Evolutionary conservation across 35 echinoderm and acorn worm species (phyloP).

Genomic region (Acanthaster planci): DNA sequence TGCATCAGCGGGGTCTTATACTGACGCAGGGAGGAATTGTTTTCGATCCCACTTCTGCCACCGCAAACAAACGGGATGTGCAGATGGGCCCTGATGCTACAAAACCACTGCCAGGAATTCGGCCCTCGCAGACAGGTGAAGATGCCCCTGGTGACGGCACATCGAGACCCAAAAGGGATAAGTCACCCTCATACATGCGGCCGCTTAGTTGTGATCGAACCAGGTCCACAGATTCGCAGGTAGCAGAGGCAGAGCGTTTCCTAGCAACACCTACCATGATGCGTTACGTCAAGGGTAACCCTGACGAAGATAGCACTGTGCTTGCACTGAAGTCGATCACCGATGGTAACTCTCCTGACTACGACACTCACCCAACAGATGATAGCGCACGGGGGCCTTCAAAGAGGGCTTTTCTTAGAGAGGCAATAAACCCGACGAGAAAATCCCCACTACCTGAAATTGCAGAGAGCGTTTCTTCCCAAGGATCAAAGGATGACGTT

Average conservation of each 20-base stretch:
- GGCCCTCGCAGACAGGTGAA: background rate
- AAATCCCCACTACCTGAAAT: background rate
- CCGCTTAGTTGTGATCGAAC: conserved; percentile 71
- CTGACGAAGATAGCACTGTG: background rate
- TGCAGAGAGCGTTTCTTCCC: background rate
- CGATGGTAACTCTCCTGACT: background rate
- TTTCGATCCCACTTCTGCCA: background rate
- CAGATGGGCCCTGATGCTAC: background rate
- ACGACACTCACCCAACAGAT: background rate
- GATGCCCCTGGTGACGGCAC: background rate
- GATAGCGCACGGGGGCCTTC: background rate
- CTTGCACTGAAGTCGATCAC: background rate
- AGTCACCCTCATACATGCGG: conserved; percentile 75
- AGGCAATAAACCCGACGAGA: no score
- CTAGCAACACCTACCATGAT: conserved; percentile 46
- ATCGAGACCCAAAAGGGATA: background rate
- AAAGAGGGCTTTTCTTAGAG: background rate
- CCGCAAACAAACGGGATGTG: background rate
- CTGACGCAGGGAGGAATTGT: conserved; percentile 14
- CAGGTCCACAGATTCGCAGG: conserved; percentile 56
- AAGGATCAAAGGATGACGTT: background rate
- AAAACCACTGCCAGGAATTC: background rate
- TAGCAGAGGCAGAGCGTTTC: conserved; percentile 74
- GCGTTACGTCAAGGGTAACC: conserved; percentile 21
- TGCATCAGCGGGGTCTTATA: background rate